Conservation (phyloP, 2,797 vertebrate species). For the Streptopelia turtur region DNA sequence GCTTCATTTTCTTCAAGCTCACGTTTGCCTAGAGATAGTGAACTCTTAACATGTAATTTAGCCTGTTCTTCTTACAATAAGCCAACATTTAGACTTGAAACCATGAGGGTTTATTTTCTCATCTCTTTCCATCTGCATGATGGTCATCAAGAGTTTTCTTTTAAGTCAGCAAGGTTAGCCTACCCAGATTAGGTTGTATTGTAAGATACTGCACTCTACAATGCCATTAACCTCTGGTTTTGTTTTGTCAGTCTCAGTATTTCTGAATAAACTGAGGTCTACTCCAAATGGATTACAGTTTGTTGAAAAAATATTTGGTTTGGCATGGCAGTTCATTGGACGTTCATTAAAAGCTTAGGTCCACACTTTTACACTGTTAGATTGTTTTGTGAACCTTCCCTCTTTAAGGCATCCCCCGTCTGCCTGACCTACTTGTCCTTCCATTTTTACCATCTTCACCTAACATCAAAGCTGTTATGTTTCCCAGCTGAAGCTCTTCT, state of each 20-base stretch:
- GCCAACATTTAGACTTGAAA: not conserved
- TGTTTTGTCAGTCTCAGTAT: not conserved
- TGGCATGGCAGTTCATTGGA: not conserved
- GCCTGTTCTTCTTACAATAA: not conserved
- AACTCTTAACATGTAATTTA: slow-evolving; percentile 6
- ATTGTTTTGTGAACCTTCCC: not conserved
- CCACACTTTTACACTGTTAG: not conserved
- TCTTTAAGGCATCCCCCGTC: not conserved
- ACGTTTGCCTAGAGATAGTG: not conserved
- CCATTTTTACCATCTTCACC: not conserved
- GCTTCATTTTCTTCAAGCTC: slow-evolving; percentile 18
- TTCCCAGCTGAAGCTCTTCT: not conserved
- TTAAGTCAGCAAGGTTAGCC: not conserved
- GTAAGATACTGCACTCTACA: not conserved
- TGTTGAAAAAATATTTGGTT: not conserved
- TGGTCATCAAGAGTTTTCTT: not conserved
- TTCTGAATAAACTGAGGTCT: not conserved
- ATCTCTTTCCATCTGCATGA: not conserved
- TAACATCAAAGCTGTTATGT: not conserved
- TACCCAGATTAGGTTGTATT: not conserved
- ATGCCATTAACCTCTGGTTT: not conserved
- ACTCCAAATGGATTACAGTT: not conserved
- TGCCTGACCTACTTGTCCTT: not conserved
- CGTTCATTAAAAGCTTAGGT: not conserved
- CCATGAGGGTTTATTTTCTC: not conserved